phyloP scores from a whole-genome alignment of 2,113 vertebrate genomes.

The Anser brachyrhynchus region DNA sequence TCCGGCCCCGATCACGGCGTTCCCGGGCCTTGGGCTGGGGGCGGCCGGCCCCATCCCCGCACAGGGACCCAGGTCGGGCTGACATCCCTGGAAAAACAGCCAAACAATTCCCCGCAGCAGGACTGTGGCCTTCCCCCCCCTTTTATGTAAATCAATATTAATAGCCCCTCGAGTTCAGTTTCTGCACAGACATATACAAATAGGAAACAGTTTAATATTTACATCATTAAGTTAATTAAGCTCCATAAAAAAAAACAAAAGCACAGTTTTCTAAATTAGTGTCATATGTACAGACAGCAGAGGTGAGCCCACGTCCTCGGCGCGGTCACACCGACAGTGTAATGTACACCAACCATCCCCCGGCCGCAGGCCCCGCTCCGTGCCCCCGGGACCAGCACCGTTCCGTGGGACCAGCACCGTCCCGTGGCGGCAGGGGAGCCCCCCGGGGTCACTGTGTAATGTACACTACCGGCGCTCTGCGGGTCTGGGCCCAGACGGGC shows the following conservation, averaged over 20 bases:
- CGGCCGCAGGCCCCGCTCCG: neutral
- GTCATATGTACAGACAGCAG: conserved; percentile 39
- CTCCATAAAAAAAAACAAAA: conserved; percentile 65
- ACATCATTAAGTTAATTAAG: conserved; percentile 81
- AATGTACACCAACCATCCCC: conserved; percentile 61
- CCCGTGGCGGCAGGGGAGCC: neutral
- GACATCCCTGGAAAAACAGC: neutral
- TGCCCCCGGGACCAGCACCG: neutral
- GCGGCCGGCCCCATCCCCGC: neutral
- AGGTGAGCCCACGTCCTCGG: conserved; percentile 37
- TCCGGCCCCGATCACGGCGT: conserved; percentile 40
- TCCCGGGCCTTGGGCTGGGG: neutral
- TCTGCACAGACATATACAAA: conserved; percentile 72
- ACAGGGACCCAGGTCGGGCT: neutral
- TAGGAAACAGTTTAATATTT: conserved; percentile 62
- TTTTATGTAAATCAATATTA: conserved; percentile 79
- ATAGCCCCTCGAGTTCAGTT: neutral
- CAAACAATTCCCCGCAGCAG: neutral
- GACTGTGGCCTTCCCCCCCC: neutral
- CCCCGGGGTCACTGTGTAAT: neutral
- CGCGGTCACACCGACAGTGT: conserved; percentile 66
- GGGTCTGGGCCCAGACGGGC: neutral
- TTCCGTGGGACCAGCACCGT: neutral
- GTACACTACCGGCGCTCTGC: conserved; percentile 23
- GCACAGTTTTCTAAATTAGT: conserved; percentile 54